Conservation (phyloP, 2,113 vertebrate species). For the Odobenus rosmarus region DNA sequence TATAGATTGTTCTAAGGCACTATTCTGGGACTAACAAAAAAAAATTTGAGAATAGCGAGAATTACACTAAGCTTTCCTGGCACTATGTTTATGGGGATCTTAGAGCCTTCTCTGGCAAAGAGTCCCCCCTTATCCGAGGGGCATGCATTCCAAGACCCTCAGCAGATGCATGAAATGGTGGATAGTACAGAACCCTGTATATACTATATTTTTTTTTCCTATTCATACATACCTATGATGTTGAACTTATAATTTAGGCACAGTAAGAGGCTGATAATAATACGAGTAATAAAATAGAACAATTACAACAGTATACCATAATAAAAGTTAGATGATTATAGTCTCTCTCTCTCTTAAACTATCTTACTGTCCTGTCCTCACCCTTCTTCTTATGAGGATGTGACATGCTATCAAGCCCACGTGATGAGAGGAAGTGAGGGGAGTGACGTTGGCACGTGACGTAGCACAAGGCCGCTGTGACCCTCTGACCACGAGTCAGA, state of each 20-base stretch:
- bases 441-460: not conserved
- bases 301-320: not conserved
- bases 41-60: not conserved
- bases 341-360: not conserved
- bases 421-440: not conserved
- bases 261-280: not conserved
- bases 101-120: not conserved
- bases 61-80: not conserved
- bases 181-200: not conserved
- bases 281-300: not conserved
- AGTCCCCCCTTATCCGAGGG: not conserved
- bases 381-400: not conserved
- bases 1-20: not conserved
- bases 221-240: not conserved
- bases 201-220: not conserved
- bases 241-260: not conserved
- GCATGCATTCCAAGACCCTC: not conserved
- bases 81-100: rapidly evolving
- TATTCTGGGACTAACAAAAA: not conserved
- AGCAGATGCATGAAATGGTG: not conserved
- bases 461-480: rapidly evolving
- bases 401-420: not conserved
- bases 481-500: not conserved
- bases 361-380: not conserved
- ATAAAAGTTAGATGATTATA: not conserved